phyloP scores from a whole-genome alignment of 2,797 vertebrate genomes.

The Enteromius unitaeniatus region DNA sequence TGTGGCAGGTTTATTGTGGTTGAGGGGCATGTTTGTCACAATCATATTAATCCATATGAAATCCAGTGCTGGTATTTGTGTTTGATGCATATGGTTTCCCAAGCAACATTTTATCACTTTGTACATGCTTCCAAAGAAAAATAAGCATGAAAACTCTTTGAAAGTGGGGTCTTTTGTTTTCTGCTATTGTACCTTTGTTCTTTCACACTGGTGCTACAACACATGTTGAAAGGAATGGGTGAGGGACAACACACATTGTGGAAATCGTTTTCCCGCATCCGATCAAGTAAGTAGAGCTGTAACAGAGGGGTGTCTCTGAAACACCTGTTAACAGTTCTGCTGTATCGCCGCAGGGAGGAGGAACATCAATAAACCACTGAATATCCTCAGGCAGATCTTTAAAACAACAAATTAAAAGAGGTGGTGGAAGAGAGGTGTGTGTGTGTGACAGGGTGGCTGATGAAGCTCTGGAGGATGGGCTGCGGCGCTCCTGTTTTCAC shows the following conservation, averaged over 20 bases:
- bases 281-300: slow-evolving; percentile 30
- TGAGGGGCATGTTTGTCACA: slow-evolving; percentile 39
- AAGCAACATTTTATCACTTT: slow-evolving; percentile 10
- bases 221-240: not conserved
- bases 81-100: slow-evolving; percentile 16
- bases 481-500: slow-evolving; percentile 51
- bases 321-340: slow-evolving; percentile 49
- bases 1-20: slow-evolving; percentile 54
- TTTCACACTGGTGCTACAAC: slow-evolving; percentile 3
- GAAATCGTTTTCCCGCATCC: slow-evolving; percentile 17
- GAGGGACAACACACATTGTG: not conserved
- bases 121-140: not conserved
- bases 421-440: slow-evolving; percentile 14
- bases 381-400: slow-evolving; percentile 56
- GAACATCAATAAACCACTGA: slow-evolving; percentile 42
- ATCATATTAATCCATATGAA: slow-evolving; percentile 34
- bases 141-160: not conserved
- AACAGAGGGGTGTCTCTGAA: slow-evolving; percentile 45
- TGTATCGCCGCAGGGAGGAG: slow-evolving; percentile 51
- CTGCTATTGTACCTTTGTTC: not conserved
- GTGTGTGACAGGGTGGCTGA: slow-evolving; percentile 29
- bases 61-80: slow-evolving; percentile 6
- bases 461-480: slow-evolving; percentile 38
- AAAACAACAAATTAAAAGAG: slow-evolving; percentile 52
- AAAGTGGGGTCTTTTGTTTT: not conserved